phyloP scores from a whole-genome alignment of 2,888 invertebrate genomes.

The Xiphydria camelus region DNA sequence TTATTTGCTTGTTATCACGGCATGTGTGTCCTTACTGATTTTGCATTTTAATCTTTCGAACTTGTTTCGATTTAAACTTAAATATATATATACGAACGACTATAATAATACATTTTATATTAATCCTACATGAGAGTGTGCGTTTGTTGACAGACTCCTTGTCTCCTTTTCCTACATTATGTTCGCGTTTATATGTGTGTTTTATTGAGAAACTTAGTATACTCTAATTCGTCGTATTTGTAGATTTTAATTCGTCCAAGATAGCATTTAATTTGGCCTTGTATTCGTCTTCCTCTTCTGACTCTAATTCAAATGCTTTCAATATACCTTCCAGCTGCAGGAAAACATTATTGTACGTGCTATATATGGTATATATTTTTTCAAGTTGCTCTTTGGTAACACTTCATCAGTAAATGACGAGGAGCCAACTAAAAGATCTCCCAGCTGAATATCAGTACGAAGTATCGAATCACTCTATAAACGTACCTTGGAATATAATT shows the following conservation, averaged over 20 bases:
- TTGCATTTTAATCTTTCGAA: conserved; percentile 30
- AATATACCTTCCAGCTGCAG: not conserved
- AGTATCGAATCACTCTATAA: no score
- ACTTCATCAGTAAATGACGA: no score
- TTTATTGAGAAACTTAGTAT: no score
- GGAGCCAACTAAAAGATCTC: no score
- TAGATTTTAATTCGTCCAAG: conserved; percentile 12
- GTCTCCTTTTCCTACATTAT: not conserved
- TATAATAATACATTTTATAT: conserved; percentile 57
- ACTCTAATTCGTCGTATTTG: no score
- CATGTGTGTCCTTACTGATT: conserved; percentile 34
- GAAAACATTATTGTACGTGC: no score
- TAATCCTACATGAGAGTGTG: conserved; percentile 44
- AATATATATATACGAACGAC: conserved; percentile 45
- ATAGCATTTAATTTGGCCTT: conserved; percentile 19
- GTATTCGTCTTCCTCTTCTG: conserved; percentile 11
- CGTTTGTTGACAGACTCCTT: conserved; percentile 24
- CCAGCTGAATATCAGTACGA: no score
- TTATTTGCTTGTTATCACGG: conserved; percentile 35
- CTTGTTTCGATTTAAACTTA: conserved; percentile 42
- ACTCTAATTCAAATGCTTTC: conserved; percentile 8
- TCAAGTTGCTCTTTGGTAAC: no score
- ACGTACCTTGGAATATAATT: no score
- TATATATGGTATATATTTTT: no score
- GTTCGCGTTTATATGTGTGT: not conserved